Percentiles rank a stretch among this genome's conserved stretches.
Evolutionary conservation across 1,140 invertebrate genomes (phyloP).

Genomic region (Drosophila pandora): DNA sequence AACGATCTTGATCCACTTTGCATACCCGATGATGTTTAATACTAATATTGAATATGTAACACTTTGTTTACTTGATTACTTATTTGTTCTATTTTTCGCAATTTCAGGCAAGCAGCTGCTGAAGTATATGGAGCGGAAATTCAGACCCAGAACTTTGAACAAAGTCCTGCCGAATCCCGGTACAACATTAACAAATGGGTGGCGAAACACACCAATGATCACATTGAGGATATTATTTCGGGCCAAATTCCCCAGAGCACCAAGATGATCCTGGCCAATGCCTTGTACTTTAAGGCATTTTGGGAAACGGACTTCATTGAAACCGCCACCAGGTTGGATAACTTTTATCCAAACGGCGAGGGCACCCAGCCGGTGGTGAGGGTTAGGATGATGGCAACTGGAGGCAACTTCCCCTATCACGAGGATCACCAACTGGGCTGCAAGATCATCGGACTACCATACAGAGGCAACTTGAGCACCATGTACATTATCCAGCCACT

Average conservation of each 20-base stretch:
- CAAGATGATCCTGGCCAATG: conserved; percentile 88
- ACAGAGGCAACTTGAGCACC: conserved; percentile 86
- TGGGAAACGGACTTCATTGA: conserved; percentile 89
- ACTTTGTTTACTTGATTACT: conserved; percentile 4
- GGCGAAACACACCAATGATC: conserved; percentile 86
- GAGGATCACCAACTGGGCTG: conserved; percentile 78
- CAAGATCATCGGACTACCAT: conserved; percentile 89
- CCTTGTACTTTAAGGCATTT: conserved; percentile 90
- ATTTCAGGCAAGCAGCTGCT: conserved; percentile 78
- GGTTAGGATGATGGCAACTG: conserved; percentile 88
- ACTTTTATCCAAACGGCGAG: conserved; percentile 84
- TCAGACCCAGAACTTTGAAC: conserved; percentile 85
- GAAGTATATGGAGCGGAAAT: conserved; percentile 86
- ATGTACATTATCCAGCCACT: conserved; percentile 90
- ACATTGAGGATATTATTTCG: conserved; percentile 87
- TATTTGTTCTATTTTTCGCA: conserved; percentile 9
- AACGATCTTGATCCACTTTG: conserved; percentile 10
- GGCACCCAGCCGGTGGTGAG: conserved; percentile 83
- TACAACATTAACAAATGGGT: conserved; percentile 89
- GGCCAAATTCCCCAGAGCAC: conserved; percentile 84
- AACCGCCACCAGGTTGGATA: conserved; percentile 84
- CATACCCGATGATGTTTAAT: not conserved
- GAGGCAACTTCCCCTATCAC: conserved; percentile 74
- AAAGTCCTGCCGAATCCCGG: conserved; percentile 80
- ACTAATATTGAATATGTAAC: not conserved